phyloP scores from a whole-genome alignment of 2,888 invertebrate genomes.

The Cataglyphis cursor region DNA sequence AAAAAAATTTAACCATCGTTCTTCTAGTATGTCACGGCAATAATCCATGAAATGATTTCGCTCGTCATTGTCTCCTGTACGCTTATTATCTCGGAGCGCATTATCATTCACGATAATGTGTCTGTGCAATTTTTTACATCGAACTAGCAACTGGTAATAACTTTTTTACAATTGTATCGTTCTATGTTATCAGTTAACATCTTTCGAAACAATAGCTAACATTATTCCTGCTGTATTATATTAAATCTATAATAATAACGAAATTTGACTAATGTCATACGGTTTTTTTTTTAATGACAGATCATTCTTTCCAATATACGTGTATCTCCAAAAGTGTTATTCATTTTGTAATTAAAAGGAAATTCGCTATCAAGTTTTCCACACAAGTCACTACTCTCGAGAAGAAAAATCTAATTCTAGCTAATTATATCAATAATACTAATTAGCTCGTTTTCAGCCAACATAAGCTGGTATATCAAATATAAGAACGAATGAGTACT shows the following conservation, averaged over 20 bases:
- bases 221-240: slow-evolving; percentile 1
- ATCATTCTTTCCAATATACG: not conserved
- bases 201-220: not conserved
- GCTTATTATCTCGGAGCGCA: slow-evolving; percentile 38
- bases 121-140: slow-evolving; percentile 15
- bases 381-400: not conserved
- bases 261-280: not conserved
- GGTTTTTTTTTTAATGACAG: not conserved
- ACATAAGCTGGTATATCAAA: not conserved
- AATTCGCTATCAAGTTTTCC: not conserved
- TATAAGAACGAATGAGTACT: slow-evolving; percentile 28
- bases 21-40: slow-evolving; percentile 48
- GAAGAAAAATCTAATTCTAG: not conserved
- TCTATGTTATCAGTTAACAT: slow-evolving; percentile 25
- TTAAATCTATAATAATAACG: not conserved
- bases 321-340: not conserved
- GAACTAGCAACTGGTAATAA: not conserved
- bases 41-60: slow-evolving; percentile 51
- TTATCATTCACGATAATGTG: slow-evolving; percentile 46
- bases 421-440: slow-evolving; percentile 16
- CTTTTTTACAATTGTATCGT: slow-evolving; percentile 5
- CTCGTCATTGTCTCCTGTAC: slow-evolving; percentile 52
- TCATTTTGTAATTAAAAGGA: not conserved
- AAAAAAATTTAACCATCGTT: slow-evolving; percentile 36
- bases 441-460: not conserved